These are phyloP conservation scores for Drosophila sordidula DNA, from an alignment of 2,888 invertebrate species.

Conservation along the genomic window DNA sequence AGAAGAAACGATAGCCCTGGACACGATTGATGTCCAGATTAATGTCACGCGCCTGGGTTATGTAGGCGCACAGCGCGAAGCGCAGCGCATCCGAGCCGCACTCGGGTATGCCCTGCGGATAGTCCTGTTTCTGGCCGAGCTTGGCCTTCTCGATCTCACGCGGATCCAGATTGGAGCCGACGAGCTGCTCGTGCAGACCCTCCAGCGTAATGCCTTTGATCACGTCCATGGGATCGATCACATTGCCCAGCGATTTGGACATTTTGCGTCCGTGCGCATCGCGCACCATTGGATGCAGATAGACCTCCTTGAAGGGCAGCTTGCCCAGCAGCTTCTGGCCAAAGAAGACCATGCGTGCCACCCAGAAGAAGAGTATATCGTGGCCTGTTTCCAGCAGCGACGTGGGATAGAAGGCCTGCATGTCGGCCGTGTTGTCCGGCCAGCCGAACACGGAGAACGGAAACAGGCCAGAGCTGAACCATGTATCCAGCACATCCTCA, in stretches of 20 bases:
- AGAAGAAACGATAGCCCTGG: conserved; percentile 97
- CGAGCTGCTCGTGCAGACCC: conserved; percentile 90
- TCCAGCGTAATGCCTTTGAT: conserved; percentile 94
- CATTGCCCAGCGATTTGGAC: conserved; percentile 99
- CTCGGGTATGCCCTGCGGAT: conserved; percentile 97
- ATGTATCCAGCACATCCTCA: conserved; percentile 99
- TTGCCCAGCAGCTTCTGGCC: conserved; percentile 95
- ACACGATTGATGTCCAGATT: conserved; percentile 98
- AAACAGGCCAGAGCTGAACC: conserved; percentile 99
- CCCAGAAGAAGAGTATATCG: conserved; percentile 99
- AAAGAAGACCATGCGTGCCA: conserved; percentile 99
- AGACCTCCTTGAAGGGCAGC: conserved; percentile 96
- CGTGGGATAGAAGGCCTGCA: conserved; percentile 95
- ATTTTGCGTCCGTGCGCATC: conserved; percentile 99
- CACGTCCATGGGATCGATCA: conserved; percentile 98
- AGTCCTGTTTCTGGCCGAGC: conserved; percentile 91
- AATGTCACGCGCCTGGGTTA: conserved; percentile 95
- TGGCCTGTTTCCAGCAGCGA: conserved; percentile 97
- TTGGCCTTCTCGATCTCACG: conserved; percentile 92
- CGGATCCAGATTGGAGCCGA: conserved; percentile 93
- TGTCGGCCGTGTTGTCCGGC: conserved; percentile 92
- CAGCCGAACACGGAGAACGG: conserved; percentile 99
- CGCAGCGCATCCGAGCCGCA: conserved; percentile 89
- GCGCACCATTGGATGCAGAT: conserved; percentile 98
- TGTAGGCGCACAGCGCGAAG: conserved; percentile 95